Percentiles rank a stretch among this genome's conserved stretches.
These are phyloP conservation scores for Hofmannophila pseudospretella DNA, from an alignment of 2,888 invertebrate genomes.

Conservation along the genomic window DNA sequence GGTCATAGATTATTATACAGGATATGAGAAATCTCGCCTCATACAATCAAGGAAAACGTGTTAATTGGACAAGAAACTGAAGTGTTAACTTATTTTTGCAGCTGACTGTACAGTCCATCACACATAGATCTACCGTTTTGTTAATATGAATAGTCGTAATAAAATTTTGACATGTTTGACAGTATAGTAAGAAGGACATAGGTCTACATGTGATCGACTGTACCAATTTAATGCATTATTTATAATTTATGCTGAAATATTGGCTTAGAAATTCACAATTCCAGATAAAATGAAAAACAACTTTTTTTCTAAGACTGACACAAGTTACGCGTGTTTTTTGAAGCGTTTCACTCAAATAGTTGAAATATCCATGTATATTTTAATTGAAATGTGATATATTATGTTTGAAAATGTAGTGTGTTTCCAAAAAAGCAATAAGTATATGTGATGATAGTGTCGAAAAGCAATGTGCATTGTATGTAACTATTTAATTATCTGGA, in stretches of 20 bases:
- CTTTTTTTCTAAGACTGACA: constrained; percentile 59
- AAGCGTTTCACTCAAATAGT: constrained; percentile 36
- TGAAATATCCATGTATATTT: constrained; percentile 46
- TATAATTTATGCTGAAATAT: constrained; percentile 76
- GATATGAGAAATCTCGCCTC: too few relatives aligned
- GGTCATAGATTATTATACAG: too few relatives aligned
- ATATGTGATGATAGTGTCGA: constrained; percentile 56
- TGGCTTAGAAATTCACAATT: constrained; percentile 46
- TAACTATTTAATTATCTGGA: constrained; percentile 6
- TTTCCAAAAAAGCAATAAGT: constrained; percentile 58
- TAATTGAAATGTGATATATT: constrained; percentile 71
- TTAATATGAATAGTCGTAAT: too few relatives aligned
- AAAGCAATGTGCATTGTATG: constrained; percentile 43
- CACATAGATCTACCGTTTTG: too few relatives aligned
- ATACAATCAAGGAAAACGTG: too few relatives aligned
- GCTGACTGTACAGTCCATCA: too few relatives aligned
- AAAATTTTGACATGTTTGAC: too few relatives aligned
- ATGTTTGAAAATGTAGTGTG: constrained; percentile 56
- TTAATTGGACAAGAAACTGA: too few relatives aligned
- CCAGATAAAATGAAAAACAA: constrained; percentile 35
- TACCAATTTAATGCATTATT: constrained; percentile 52
- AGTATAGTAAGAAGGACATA: too few relatives aligned
- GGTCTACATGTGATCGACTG: too few relatives aligned
- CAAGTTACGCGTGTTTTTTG: constrained; percentile 33
- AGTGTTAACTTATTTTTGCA: too few relatives aligned